These are phyloP conservation scores for Antechinus stuartii DNA, from an alignment of 2,113 vertebrate genomes.

Conservation along the genomic window DNA sequence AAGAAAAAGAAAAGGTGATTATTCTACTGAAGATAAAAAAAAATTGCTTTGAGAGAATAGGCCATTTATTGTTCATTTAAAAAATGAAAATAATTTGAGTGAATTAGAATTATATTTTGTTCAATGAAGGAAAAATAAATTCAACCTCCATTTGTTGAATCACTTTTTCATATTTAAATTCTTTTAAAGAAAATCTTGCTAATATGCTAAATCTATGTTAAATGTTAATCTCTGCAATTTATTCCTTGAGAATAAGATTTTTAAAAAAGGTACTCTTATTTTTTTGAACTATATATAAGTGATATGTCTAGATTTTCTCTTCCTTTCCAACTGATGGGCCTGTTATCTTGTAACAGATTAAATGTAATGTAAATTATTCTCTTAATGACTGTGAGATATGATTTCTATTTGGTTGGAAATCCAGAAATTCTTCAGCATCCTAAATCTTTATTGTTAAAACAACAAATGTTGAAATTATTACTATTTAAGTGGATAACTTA, in stretches of 20 bases:
- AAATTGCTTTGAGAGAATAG: slow-evolving; percentile 53
- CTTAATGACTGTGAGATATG: slow-evolving; percentile 41
- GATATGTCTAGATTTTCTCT: slow-evolving; percentile 43
- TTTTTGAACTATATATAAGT: slow-evolving; percentile 3
- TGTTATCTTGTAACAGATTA: slow-evolving; percentile 42
- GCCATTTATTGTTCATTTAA: slow-evolving; percentile 59
- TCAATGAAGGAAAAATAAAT: slow-evolving; percentile 64
- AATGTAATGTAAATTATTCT: slow-evolving; percentile 51
- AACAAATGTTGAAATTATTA: slow-evolving; percentile 31
- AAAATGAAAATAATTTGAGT: slow-evolving; percentile 61
- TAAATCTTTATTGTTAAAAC: slow-evolving; percentile 39
- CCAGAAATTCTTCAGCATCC: slow-evolving; percentile 25
- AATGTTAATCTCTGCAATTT: slow-evolving; percentile 42
- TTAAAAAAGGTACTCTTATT: slow-evolving; percentile 31
- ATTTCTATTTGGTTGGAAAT: slow-evolving; percentile 51
- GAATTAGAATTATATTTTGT: slow-evolving; percentile 51
- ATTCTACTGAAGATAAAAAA: slow-evolving; percentile 60
- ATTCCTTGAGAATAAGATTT: slow-evolving; percentile 50
- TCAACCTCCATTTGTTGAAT: slow-evolving; percentile 64
- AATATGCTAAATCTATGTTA: too few species aligned
- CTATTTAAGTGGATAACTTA: slow-evolving; percentile 54
- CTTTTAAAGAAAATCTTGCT: slow-evolving; percentile 33
- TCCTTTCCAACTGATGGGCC: slow-evolving; percentile 35
- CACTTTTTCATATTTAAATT: slow-evolving; percentile 52
- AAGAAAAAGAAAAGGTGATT: slow-evolving; percentile 54